phyloP scores from a whole-genome alignment of 2,888 invertebrate genomes.

The Orchestes rusci region DNA sequence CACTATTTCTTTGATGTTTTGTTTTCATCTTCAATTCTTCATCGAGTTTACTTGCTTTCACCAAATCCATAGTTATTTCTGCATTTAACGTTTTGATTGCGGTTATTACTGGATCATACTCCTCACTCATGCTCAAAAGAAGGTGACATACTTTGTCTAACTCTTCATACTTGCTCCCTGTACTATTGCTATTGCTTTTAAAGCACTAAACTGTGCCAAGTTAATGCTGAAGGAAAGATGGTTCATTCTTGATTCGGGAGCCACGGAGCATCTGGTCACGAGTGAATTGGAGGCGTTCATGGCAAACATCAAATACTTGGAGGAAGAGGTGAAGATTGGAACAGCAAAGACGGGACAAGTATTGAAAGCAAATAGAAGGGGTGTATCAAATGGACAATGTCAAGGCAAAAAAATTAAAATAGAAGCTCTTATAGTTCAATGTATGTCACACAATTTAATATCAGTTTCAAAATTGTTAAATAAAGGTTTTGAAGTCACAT shows the following conservation, averaged over 20 bases:
- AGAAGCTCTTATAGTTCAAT: conserved; percentile 12
- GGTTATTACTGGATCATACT: conserved; percentile 11
- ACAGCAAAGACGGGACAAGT: conserved; percentile 1
- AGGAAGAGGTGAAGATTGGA: conserved; percentile 4
- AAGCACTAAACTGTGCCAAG: conserved; percentile 1
- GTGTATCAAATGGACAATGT: conserved; percentile 2
- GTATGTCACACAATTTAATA: conserved; percentile 11
- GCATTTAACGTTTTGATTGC: conserved; percentile 7
- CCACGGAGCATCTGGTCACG: conserved; percentile 3
- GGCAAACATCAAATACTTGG: neutral
- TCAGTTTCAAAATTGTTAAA: conserved; percentile 15
- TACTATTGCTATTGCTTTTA: conserved; percentile 3
- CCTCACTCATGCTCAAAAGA: no score
- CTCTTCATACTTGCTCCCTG: conserved; percentile 4
- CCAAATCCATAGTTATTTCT: no score
- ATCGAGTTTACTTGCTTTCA: no score
- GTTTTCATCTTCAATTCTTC: no score
- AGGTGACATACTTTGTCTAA: no score
- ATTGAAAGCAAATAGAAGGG: conserved; percentile 4
- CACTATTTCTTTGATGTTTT: no score
- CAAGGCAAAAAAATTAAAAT: conserved; percentile 10
- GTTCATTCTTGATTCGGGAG: conserved; percentile 7
- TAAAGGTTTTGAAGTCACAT: conserved; percentile 9
- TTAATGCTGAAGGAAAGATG: neutral
- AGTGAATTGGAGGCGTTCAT: conserved; percentile 6